Base-by-base conservation (phyloP, 30 jellyfish, hydroid and myxozoan species). In the Sanderia malayensis region DNA sequence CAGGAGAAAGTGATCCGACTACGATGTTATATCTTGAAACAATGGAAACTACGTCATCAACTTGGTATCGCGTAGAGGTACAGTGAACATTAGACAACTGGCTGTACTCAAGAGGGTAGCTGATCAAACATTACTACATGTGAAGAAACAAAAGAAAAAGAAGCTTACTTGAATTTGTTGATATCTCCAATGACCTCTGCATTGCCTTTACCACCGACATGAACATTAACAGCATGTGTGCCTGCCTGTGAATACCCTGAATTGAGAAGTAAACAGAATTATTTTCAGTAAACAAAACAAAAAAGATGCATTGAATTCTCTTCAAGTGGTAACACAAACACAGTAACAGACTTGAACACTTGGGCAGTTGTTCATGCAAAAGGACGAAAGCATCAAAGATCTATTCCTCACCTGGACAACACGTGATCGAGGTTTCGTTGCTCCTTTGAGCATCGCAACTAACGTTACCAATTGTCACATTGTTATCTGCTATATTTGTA, bases 321-420 rank as follows among this genome's bases (percentile, higher is more conserved):
- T n/a, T n/a, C n/a, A n/a, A n/a, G n/a, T n/a, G n/a, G n/a, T n/a
- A n/a, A n/a, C n/a, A n/a, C n/a, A n/a, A n/a, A n/a, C n/a, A n/a
- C n/a, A n/a, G n/a, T n/a, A n/a, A n/a, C n/a, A n/a, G n/a, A n/a
- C n/a, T n/a, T n/a, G n/a, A n/a, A n/a, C n/a, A n/a, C n/a, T n/a
- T n/a, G n/a, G n/a, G n/a, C n/a, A n/a, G n/a, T n/a, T n/a, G n/a
- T n/a, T n/a, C n/a, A n/a, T n/a, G n/a, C n/a, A n/a, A n/a, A n/a
- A n/a, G n/a, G n/a, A n/a, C n/a, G n/a, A n/a, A n/a, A n/a, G n/a
- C n/a, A n/a, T n/a, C n/a, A n/a, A n/a, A n/a, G n/a, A n/a, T n/a
- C n/a, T n/a, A n/a, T n/a, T n/a, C 8, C 92, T 30, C 64, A 88
- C 97, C 95, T 19, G 71, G 78, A 73, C 95, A 74, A 58, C 97